Base-by-base conservation (phyloP, 2,113 vertebrate species). In the Perca fluviatilis region DNA sequence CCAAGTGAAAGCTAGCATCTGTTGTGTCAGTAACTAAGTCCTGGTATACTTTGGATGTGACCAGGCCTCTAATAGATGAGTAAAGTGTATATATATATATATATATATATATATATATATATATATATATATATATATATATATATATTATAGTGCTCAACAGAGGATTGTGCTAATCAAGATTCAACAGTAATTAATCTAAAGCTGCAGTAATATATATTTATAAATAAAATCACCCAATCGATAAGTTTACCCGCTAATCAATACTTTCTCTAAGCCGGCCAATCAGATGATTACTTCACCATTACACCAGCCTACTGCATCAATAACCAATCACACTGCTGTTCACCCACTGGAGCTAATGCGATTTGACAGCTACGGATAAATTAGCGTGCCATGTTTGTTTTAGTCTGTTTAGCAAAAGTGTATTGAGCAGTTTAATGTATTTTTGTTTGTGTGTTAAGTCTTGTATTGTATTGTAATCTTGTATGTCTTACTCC, bases 401-500 rank as follows among this genome's bases (percentile, higher is more conserved):
- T 86, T 79, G 73, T 87, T 85, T 74, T 46, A 74, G 70, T 82
- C 71, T 79, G 36, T 85, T 83, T 69, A 66, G 60, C 19, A 63
- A 84, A 90, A 72, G 61, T 76, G 68, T 85, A 88, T 89, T 57
- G 86, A 92, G 74, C 50, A 68, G 46, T 58, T 88, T 77, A 63
- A 47, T 23, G 50, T 23, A 40, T 70, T 54, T 54, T 3, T 51
- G 64, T 66, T 18, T 50, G 80, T 71, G 79, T 78, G 30, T 36
- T 1, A 3, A 2, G 49, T 27, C 21, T 27, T 2, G 27, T 27
- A 27, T 27, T 27, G 27, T 27, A 27, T 27, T 27, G 27, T 27
- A 27, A 27, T 27, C 27, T 27, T 30, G 60, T 25, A 49, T 33
- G 12, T 82, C 92, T 91, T 97, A 99, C 98, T 98, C 97, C 96